Evolutionary conservation across 2,113 vertebrate genomes (phyloP).

Genomic region (Pelobates fuscus): DNA sequence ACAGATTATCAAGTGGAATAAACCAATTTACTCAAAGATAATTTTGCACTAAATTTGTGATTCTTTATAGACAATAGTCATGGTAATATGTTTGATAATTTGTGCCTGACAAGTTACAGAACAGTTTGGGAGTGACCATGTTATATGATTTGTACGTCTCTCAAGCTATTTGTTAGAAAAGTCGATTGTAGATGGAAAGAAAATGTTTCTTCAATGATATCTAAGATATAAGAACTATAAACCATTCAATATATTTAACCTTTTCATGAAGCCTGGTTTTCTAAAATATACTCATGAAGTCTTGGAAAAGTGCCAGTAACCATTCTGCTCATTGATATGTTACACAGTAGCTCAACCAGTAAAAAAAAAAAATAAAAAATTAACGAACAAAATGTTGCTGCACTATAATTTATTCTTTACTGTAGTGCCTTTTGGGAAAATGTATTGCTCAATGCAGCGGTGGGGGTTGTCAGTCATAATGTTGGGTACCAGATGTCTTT

Average conservation of each 20-base stretch:
- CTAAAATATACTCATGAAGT: too few relatives aligned
- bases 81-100: constrained; percentile 27
- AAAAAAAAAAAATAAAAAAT: neutral
- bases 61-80: constrained; percentile 16
- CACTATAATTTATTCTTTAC: neutral
- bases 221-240: too few relatives aligned
- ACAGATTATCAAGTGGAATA: neutral
- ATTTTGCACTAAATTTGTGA: constrained; percentile 5
- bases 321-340: constrained; percentile 1
- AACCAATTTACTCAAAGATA: neutral
- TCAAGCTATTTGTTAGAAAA: constrained; percentile 10
- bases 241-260: too few relatives aligned
- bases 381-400: too few relatives aligned
- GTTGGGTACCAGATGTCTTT: neutral
- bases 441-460: too few relatives aligned
- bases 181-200: neutral
- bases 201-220: too few relatives aligned
- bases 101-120: constrained; percentile 30
- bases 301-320: neutral
- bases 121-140: constrained; percentile 27
- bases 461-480: too few relatives aligned
- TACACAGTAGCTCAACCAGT: neutral
- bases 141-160: constrained; percentile 17
- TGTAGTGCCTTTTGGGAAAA: neutral
- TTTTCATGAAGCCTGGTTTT: too few relatives aligned